These are phyloP conservation scores for Telmatherina bonti DNA, from an alignment of 2,797 vertebrate species.

Conservation along the genomic window DNA sequence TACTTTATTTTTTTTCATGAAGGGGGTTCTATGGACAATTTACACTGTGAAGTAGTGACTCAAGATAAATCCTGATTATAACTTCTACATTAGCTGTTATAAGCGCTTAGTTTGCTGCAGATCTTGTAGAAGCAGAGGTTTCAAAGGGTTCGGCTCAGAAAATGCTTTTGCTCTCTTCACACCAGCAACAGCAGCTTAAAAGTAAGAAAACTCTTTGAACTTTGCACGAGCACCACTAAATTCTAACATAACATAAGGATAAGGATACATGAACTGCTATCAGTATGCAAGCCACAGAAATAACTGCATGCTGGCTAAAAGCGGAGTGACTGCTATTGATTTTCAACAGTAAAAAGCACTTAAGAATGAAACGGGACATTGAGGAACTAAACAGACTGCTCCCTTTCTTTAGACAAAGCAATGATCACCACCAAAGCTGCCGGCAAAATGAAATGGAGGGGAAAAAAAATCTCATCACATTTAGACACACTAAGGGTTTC, in stretches of 20 bases:
- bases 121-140: constrained; percentile 16
- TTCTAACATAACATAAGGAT: constrained; percentile 2
- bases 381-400: constrained; percentile 23
- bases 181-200: constrained; percentile 21
- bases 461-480: constrained; percentile 30
- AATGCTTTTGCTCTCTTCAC: constrained; percentile 16
- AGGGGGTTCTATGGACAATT: background rate
- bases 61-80: constrained; percentile 12
- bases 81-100: constrained; percentile 25
- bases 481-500: constrained; percentile 31
- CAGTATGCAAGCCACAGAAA: constrained; percentile 9
- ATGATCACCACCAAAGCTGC: constrained; percentile 33
- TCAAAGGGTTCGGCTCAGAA: constrained; percentile 18
- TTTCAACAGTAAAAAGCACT: constrained; percentile 49
- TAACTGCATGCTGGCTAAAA: constrained; percentile 22
- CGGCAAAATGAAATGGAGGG: constrained; percentile 28
- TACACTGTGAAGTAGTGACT: background rate
- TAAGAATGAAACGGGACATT: constrained; percentile 25
- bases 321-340: background rate
- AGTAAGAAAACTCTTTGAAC: constrained; percentile 4
- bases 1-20: no score
- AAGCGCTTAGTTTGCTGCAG: constrained; percentile 2
- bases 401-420: constrained; percentile 34
- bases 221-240: constrained; percentile 1
- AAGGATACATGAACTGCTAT: constrained; percentile 1